Percentiles rank a stretch among this genome's conserved stretches.
Conservation (phyloP, 2,888 invertebrate genomes). For the Lissonota sp. region DNA sequence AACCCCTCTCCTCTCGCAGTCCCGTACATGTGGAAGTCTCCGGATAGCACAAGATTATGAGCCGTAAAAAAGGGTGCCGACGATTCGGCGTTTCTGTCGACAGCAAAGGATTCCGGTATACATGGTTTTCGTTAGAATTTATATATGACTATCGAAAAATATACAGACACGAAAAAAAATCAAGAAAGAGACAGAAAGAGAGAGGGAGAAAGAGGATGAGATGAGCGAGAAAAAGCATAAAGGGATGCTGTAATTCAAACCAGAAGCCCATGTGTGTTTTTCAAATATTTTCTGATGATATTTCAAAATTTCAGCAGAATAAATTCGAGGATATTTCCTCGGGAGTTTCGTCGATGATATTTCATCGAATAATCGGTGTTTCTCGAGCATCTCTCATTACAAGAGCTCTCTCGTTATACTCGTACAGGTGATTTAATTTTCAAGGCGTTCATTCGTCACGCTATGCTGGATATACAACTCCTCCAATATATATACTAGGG, state of each 20-base stretch:
- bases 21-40: constrained; percentile 3
- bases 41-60: constrained; percentile 13
- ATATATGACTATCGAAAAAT: constrained; percentile 18
- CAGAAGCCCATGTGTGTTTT: constrained; percentile 13
- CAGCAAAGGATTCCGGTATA: constrained; percentile 43
- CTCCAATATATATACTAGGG: neutral
- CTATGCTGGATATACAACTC: constrained; percentile 15
- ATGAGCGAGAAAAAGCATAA: constrained; percentile 17
- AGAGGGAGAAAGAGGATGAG: neutral
- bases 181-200: neutral
- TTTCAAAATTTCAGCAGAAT: neutral
- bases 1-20: constrained; percentile 14
- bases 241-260: constrained; percentile 24
- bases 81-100: constrained; percentile 17
- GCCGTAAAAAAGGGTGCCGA: constrained; percentile 48
- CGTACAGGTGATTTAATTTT: constrained; percentile 56
- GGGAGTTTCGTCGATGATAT: neutral
- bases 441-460: constrained; percentile 56
- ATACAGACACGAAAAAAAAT: constrained; percentile 5
- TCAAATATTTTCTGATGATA: neutral
- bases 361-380: constrained; percentile 29
- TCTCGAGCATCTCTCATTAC: constrained; percentile 2
- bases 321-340: too few relatives aligned
- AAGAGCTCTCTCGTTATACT: constrained; percentile 35
- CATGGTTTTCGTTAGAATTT: constrained; percentile 32